phyloP scores from a whole-genome alignment of 2,888 invertebrate genomes.

The Diadegma fenestrale region DNA sequence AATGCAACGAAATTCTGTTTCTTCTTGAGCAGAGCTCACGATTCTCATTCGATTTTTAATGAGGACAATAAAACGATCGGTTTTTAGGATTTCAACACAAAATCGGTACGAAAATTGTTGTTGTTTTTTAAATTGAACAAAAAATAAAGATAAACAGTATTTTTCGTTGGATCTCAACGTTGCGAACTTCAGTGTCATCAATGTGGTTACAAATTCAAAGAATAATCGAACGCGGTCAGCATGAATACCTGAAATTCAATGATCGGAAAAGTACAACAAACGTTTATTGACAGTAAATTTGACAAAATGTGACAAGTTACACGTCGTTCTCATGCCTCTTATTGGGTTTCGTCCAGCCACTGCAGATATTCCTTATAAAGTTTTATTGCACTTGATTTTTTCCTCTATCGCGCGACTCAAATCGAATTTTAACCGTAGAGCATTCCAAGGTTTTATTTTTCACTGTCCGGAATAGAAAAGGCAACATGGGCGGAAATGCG shows the following conservation, averaged over 20 bases:
- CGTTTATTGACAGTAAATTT: neutral
- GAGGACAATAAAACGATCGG: too few species aligned
- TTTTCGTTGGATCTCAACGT: too few species aligned
- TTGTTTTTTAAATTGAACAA: too few species aligned
- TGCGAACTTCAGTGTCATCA: too few species aligned
- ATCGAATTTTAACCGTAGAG: conserved; percentile 41
- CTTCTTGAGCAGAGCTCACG: too few species aligned
- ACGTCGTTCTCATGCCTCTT: neutral
- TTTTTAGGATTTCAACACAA: too few species aligned
- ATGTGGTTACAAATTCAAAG: neutral
- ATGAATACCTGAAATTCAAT: neutral
- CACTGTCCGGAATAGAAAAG: conserved; percentile 2
- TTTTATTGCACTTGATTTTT: conserved; percentile 40
- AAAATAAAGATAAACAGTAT: too few species aligned
- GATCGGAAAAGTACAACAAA: neutral
- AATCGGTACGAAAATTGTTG: too few species aligned
- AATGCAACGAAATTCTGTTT: too few species aligned
- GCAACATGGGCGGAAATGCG: neutral
- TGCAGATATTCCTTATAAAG: conserved; percentile 14
- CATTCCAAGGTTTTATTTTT: conserved; percentile 27
- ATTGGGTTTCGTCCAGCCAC: neutral
- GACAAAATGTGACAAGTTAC: neutral
- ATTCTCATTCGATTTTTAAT: too few species aligned
- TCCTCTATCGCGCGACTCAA: neutral
- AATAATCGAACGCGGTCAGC: neutral